Percentiles rank a stretch among this genome's conserved stretches.
Evolutionary conservation across 1,140 invertebrate species (phyloP).

Genomic region (Chrysomallon squamiferum): DNA sequence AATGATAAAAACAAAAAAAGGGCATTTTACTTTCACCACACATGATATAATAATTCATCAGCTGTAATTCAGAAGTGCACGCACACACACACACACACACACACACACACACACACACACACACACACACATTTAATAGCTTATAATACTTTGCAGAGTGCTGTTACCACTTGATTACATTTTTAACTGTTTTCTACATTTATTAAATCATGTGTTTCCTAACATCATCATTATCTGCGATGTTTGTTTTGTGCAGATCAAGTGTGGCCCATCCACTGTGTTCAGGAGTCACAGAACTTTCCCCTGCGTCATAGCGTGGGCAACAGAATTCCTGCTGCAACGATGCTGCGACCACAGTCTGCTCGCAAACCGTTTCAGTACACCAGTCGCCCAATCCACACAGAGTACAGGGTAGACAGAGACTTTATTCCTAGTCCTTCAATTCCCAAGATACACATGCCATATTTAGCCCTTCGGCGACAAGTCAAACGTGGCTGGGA

Average conservation of each 20-base stretch:
- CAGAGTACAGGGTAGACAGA: conserved; percentile 43
- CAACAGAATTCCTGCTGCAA: conserved; percentile 49
- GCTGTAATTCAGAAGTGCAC: no score
- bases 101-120: no score
- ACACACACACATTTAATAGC: no score
- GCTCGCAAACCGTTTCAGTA: conserved; percentile 30
- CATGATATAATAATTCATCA: no score
- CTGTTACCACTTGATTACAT: no score
- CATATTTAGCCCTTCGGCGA: conserved; percentile 44
- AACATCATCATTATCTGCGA: no score
- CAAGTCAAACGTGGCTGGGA: conserved; percentile 54
- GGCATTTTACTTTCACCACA: no score
- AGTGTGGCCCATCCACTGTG: conserved; percentile 12
- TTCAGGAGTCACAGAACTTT: conserved; percentile 21
- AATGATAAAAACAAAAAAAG: no score
- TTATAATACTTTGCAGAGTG: no score
- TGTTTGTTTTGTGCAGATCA: conserved; percentile 1
- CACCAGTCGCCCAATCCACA: conserved; percentile 37
- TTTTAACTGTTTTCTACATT: no score
- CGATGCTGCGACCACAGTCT: conserved; percentile 43
- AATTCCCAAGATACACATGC: conserved; percentile 60
- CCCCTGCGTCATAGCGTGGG: conserved; percentile 44
- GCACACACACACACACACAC: no score
- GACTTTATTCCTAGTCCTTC: conserved; percentile 48
- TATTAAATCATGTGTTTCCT: no score